Base-by-base conservation (phyloP, 2,888 invertebrate species). In the Metallyticus violacea region DNA sequence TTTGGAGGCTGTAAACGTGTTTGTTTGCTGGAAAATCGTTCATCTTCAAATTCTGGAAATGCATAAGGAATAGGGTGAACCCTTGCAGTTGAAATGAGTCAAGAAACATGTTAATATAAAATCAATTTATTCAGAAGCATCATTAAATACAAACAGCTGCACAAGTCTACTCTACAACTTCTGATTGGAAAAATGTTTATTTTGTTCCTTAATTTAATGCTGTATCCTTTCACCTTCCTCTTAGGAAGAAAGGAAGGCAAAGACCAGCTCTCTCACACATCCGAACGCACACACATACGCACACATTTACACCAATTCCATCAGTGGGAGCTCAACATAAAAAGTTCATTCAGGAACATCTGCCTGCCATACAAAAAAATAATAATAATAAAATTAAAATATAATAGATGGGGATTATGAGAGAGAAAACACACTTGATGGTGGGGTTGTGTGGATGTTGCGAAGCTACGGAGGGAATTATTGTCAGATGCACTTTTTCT, bases 41-140 rank as follows among this genome's bases (percentile, higher is more conserved):
- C n/a, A n/a, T n/a, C n/a, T n/a, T n/a, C n/a, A n/a, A n/a, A n/a
- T n/a, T n/a, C n/a, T n/a, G n/a, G n/a, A n/a, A n/a, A n/a, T n/a
- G n/a, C n/a, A n/a, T n/a, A n/a, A n/a, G n/a, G n/a, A n/a, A n/a
- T n/a, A n/a, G n/a, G n/a, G n/a, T n/a, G n/a, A n/a, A n/a, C n/a
- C n/a, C n/a, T n/a, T n/a, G n/a, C n/a, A n/a, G n/a, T n/a, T 15
- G 40, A 62, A 15, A 40, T 1, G 22, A 62, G 15, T 62, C 22
- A 22, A 62, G 15, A 40, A 15, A 15, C 40, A 62, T 15, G n/a
- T 62, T 86, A 85, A 76, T 86, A 86, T 81, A 86, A 86, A 86
- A 86, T 79, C 80, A 30, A 28, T 86, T 86, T 85, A 86, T 85
- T 85, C 80, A 15, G 84, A 86, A 85, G 85, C 85, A 84, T 85